Percentiles rank a stretch among this genome's conserved stretches.
These are phyloP conservation scores for Ascaphus truei DNA, from an alignment of 2,113 vertebrate genomes.

Conservation along the genomic window DNA sequence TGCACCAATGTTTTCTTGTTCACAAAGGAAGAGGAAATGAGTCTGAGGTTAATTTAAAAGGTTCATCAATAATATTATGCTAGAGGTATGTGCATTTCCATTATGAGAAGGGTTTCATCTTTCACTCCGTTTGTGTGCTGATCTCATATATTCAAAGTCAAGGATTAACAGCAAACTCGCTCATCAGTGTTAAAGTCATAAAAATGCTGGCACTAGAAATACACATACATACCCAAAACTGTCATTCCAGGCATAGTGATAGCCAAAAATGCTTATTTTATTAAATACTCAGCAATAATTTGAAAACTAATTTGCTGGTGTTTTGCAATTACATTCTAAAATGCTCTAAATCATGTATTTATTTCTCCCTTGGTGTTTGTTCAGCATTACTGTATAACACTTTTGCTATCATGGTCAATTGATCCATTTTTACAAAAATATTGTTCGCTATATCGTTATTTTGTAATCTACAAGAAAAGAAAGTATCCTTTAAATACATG, in stretches of 20 bases:
- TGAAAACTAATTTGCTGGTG: constrained; percentile 7
- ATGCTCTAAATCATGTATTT: neutral
- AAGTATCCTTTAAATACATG: too few relatives aligned
- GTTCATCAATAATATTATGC: neutral
- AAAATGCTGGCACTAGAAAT: neutral
- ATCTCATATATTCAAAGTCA: neutral
- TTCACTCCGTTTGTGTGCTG: neutral
- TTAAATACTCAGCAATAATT: neutral
- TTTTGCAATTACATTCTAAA: neutral
- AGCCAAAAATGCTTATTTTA: neutral
- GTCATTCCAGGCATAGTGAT: neutral
- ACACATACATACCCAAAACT: neutral
- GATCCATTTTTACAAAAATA: too few relatives aligned
- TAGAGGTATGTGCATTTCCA: neutral
- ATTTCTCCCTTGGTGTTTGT: neutral
- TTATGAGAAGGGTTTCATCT: neutral
- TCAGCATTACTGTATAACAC: too few relatives aligned
- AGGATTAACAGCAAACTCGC: neutral
- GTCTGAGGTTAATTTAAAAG: constrained; percentile 19
- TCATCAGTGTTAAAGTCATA: constrained; percentile 5
- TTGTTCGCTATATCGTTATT: too few relatives aligned
- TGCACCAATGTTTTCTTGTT: too few relatives aligned
- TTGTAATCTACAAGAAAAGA: too few relatives aligned
- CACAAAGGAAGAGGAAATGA: neutral
- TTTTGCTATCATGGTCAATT: too few relatives aligned